These are phyloP conservation scores for Venustaconcha ellipsiformis DNA, from an alignment of 1,140 invertebrate genomes.

Conservation along the genomic window DNA sequence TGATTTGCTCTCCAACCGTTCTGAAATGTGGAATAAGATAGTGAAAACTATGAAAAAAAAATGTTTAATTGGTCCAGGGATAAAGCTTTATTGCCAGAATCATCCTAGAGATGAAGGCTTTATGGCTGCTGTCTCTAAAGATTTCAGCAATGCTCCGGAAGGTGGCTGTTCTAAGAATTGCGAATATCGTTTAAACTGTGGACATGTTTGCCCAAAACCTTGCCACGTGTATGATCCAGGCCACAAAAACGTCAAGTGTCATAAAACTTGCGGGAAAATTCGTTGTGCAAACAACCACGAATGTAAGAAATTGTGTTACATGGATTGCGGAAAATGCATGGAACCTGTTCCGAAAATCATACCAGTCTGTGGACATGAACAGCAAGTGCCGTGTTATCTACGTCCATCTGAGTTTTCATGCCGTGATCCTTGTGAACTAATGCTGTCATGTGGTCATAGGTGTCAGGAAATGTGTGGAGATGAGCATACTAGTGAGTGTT, in stretches of 20 bases:
- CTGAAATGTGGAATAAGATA: conserved; percentile 68
- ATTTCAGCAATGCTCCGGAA: conserved; percentile 66
- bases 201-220: conserved; percentile 55
- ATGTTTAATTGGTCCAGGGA: conserved; percentile 35
- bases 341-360: conserved; percentile 30
- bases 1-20: conserved; percentile 69
- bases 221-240: conserved; percentile 60
- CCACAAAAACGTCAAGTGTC: conserved; percentile 51
- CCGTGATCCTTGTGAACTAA: conserved; percentile 30
- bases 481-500: conserved; percentile 68
- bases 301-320: conserved; percentile 45
- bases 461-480: conserved; percentile 75
- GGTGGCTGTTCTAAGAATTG: conserved; percentile 67
- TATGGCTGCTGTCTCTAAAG: conserved; percentile 38
- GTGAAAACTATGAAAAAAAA: conserved; percentile 27
- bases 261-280: conserved; percentile 53
- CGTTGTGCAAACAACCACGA: conserved; percentile 38
- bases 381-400: conserved; percentile 28
- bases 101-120: conserved; percentile 60
- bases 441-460: conserved; percentile 72
- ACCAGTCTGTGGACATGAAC: conserved; percentile 28
- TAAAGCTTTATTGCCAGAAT: conserved; percentile 69
- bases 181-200: conserved; percentile 58
- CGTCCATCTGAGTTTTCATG: conserved; percentile 33
- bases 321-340: conserved; percentile 48